Evolutionary conservation across 2,113 vertebrate genomes (phyloP).

Genomic region (Mirza zaza): DNA sequence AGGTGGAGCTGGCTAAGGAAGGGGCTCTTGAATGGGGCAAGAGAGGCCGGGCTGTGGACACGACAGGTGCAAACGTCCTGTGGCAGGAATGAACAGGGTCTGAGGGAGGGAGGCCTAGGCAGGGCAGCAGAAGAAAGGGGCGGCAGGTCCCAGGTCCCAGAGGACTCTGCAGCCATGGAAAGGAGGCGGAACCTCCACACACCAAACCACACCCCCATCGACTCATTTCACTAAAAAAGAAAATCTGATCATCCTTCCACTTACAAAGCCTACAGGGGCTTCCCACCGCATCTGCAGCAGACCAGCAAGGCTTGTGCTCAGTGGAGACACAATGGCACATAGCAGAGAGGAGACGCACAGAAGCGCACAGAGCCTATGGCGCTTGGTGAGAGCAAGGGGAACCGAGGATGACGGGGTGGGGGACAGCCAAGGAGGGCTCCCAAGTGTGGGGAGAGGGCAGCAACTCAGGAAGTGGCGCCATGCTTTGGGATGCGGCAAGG

Average conservation of each 20-base stretch:
- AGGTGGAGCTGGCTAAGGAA: neutral
- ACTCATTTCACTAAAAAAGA: neutral
- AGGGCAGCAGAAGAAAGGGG: neutral
- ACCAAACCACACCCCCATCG: neutral
- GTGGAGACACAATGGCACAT: fast-evolving
- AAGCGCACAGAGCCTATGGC: fast-evolving
- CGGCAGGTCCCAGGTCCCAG: fast-evolving
- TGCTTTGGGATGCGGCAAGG: neutral
- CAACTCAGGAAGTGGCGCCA: no score
- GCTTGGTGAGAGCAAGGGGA: neutral
- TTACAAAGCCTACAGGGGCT: neutral
- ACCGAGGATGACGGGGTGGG: neutral
- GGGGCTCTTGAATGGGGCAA: fast-evolving
- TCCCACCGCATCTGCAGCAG: neutral
- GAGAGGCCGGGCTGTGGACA: neutral
- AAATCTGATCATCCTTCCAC: neutral
- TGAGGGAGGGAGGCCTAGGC: neutral
- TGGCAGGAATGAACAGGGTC: fast-evolving
- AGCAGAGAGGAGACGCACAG: fast-evolving
- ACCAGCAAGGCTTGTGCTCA: neutral
- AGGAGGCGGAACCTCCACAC: no score
- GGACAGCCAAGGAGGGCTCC: neutral
- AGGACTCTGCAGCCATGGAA: neutral
- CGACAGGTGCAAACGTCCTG: neutral
- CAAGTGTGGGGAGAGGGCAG: neutral